Percentiles rank a stretch among this genome's conserved stretches.
Evolutionary conservation across 2,113 vertebrate species (phyloP).

Genomic region (Pedetes capensis): DNA sequence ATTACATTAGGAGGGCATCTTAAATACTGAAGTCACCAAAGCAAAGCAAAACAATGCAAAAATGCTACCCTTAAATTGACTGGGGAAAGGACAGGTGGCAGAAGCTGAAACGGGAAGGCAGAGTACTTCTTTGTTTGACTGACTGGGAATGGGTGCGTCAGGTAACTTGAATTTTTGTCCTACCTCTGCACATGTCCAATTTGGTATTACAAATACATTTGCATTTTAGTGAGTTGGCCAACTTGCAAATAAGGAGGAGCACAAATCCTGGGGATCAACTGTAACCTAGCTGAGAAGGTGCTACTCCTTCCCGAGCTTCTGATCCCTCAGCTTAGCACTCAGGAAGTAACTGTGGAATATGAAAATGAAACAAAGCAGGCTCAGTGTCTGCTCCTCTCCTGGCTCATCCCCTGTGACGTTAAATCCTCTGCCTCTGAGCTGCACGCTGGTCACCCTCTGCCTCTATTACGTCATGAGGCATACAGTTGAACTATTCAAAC

Average conservation of each 20-base stretch:
- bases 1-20: neutral
- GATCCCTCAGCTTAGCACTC: neutral
- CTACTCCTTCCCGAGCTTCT: neutral
- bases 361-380: neutral
- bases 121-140: neutral
- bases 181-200: too few species aligned
- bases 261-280: neutral
- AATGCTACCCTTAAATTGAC: neutral
- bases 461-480: neutral
- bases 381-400: neutral
- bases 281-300: neutral
- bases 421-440: neutral
- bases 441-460: neutral
- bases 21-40: neutral
- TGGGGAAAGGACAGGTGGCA: neutral
- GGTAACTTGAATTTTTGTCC: neutral
- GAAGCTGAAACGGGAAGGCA: neutral
- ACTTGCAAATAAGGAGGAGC: neutral
- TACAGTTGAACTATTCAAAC: constrained; percentile 18
- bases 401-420: neutral
- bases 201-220: neutral
- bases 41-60: neutral
- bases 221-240: neutral
- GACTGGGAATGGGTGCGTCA: too few species aligned
- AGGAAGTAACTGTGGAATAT: neutral